Evolutionary conservation across 2,888 invertebrate genomes (phyloP).

Genomic region (Sphaeridia pumilis): DNA sequence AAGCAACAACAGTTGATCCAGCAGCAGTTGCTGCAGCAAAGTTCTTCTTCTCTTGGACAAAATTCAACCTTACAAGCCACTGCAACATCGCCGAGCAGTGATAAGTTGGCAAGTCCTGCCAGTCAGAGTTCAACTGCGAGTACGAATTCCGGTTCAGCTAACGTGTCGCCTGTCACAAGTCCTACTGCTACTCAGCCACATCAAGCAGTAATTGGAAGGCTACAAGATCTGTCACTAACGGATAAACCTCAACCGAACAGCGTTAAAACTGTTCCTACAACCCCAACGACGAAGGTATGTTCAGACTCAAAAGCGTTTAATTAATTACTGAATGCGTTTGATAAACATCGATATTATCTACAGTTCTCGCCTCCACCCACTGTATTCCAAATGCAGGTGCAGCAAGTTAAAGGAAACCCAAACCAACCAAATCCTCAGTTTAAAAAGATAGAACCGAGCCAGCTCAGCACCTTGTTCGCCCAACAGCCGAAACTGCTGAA

Average conservation of each 20-base stretch:
- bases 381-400: constrained; percentile 34
- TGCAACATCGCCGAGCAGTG: constrained; percentile 10
- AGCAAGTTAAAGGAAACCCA: constrained; percentile 25
- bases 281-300: constrained; percentile 12
- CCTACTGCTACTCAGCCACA: background rate
- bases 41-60: too few relatives aligned
- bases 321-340: background rate
- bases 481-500: constrained; percentile 32
- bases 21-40: constrained; percentile 41
- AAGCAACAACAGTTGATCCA: constrained; percentile 41
- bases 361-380: constrained; percentile 17
- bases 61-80: too few relatives aligned
- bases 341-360: constrained; percentile 2
- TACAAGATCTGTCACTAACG: background rate
- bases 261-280: constrained; percentile 11
- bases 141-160: constrained; percentile 1
- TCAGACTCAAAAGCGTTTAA: background rate
- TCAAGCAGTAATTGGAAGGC: background rate
- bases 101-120: constrained; percentile 7
- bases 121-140: constrained; percentile 4
- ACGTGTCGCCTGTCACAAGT: background rate
- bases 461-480: constrained; percentile 31
- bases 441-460: constrained; percentile 22
- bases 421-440: constrained; percentile 13
- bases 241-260: background rate